Conservation (phyloP, 2,113 vertebrate genomes). For the Halcyon malimbica region DNA sequence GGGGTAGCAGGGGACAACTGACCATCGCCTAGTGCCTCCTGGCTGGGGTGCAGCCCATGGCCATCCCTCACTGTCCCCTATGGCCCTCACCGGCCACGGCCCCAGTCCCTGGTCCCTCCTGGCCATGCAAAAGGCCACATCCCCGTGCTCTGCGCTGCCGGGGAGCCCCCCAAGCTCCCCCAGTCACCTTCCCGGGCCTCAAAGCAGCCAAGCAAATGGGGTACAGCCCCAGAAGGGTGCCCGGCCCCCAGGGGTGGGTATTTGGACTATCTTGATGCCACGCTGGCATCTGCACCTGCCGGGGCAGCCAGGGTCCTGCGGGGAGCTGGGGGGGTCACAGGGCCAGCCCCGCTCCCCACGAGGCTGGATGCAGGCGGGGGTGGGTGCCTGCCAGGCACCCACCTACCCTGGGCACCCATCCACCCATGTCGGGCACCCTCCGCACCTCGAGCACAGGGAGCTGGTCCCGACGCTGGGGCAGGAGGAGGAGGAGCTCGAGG, state of each 20-base stretch:
- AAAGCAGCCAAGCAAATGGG: fast-evolving
- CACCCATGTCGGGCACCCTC: not conserved
- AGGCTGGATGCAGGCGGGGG: fast-evolving
- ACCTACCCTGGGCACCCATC: fast-evolving
- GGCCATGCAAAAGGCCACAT: fast-evolving
- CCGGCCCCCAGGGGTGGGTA: not conserved
- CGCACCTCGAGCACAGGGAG: conserved; percentile 20
- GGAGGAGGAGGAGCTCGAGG: not conserved
- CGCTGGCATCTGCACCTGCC: fast-evolving
- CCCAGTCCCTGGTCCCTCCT: not conserved
- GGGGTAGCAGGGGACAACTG: not conserved
- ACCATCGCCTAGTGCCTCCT: not conserved
- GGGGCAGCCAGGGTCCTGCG: no score
- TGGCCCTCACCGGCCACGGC: no score
- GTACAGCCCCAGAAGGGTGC: fast-evolving
- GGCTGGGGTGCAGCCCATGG: not conserved
- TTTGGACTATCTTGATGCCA: fast-evolving
- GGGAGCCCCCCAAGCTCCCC: not conserved
- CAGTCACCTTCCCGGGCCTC: fast-evolving
- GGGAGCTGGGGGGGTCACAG: not conserved
- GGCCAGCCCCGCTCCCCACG: not conserved
- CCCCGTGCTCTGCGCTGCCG: fast-evolving
- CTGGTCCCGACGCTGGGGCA: not conserved
- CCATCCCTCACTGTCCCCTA: not conserved
- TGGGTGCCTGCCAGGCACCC: not conserved